Conservation (phyloP, 2,797 vertebrate species). For the Falco columbarius region DNA sequence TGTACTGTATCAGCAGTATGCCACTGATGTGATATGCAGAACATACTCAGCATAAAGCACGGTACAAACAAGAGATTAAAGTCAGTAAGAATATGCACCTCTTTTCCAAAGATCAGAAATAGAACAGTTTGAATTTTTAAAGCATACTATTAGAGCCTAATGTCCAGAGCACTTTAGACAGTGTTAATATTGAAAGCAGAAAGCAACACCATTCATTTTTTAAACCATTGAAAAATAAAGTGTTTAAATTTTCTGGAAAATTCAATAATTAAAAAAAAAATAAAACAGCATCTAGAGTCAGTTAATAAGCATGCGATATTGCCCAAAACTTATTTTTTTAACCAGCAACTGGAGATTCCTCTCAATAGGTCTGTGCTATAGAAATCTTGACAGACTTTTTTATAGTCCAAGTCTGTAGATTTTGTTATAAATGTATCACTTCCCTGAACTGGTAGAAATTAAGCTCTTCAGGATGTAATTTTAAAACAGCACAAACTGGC, state of each 20-base stretch:
- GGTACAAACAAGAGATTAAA: not conserved
- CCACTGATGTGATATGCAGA: not conserved
- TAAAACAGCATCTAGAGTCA: not conserved
- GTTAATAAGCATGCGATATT: not conserved
- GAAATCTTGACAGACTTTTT: not conserved
- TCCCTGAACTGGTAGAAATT: not conserved
- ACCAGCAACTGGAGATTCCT: not conserved
- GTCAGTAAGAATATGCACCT: not conserved
- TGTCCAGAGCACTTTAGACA: not conserved
- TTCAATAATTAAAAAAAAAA: not conserved
- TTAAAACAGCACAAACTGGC: not conserved
- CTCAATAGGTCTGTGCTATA: not conserved
- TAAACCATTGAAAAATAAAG: not conserved
- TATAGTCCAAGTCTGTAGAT: not conserved
- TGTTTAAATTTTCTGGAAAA: not conserved
- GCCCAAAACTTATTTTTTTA: not conserved
- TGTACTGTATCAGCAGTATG: not conserved
- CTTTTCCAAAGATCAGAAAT: constrained; percentile 1
- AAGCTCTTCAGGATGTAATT: not conserved
- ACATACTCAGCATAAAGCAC: not conserved
- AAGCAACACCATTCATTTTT: not conserved
- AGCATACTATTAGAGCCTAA: not conserved
- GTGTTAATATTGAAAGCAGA: not conserved
- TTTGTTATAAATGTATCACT: not conserved
- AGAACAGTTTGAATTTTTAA: not conserved